phyloP scores from a whole-genome alignment of 2,888 invertebrate genomes.

The Eumerus sabulonum region DNA sequence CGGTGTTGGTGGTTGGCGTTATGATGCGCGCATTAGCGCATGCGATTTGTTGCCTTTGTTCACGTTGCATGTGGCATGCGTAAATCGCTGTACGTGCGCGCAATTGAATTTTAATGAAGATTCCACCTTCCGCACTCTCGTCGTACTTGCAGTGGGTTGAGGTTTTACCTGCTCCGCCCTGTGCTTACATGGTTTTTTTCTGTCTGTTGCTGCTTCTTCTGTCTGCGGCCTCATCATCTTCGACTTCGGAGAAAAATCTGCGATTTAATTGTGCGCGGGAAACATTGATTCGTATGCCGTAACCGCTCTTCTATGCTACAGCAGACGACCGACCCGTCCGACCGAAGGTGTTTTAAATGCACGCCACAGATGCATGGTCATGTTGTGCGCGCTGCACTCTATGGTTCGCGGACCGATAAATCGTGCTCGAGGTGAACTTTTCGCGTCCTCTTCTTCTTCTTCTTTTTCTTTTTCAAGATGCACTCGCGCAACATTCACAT shows the following conservation, averaged over 20 bases:
- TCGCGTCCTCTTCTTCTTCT: constrained; percentile 42
- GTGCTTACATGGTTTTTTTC: constrained; percentile 2
- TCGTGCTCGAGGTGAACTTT: constrained; percentile 68
- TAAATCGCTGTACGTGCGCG: constrained; percentile 68
- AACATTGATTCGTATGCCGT: constrained; percentile 53
- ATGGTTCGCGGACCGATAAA: constrained; percentile 62
- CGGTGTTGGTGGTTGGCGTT: constrained; percentile 64
- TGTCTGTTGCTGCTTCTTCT: background rate
- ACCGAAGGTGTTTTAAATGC: constrained; percentile 61
- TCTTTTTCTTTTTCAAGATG: constrained; percentile 23
- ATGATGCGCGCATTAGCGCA: constrained; percentile 67
- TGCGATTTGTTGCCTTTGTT: constrained; percentile 68
- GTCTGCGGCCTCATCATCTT: constrained; percentile 2
- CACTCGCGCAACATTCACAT: constrained; percentile 54
- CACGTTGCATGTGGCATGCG: constrained; percentile 69
- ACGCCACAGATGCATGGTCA: constrained; percentile 57
- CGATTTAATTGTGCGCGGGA: constrained; percentile 63
- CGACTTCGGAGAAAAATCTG: constrained; percentile 44
- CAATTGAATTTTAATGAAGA: constrained; percentile 69
- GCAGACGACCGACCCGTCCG: constrained; percentile 9
- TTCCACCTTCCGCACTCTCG: constrained; percentile 42
- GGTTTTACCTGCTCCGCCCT: constrained; percentile 48
- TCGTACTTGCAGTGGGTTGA: constrained; percentile 15
- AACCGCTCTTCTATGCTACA: background rate
- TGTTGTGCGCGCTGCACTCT: constrained; percentile 51